Base-by-base conservation (phyloP, 2,797 vertebrate species). In the Microctenopoma lineatum region DNA sequence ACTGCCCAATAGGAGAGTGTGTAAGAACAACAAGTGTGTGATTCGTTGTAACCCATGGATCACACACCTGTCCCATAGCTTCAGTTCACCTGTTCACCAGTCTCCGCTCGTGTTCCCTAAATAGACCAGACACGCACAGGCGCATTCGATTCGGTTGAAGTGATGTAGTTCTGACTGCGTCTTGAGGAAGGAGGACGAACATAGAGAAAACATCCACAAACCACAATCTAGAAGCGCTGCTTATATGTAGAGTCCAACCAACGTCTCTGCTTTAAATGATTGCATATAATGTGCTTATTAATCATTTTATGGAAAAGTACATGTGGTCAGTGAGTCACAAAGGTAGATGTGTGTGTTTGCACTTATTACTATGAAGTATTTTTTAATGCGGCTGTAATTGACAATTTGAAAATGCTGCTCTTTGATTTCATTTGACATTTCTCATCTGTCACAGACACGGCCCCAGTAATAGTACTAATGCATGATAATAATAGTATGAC, bases 201-300 rank as follows among this genome's bases (percentile, higher is more conserved):
- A 83, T 54, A 38, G 44, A 18, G 52, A 65, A 46, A 59, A 5
- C 9, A 46, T 5, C 1, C 6, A 16, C 15, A 16, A 16, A 12
- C 62, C 57, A 62, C 61, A 65, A 32, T 57, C 39, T 11, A 44
- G 3, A 69, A 21, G 54, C n/a, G 5, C 36, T 26, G 27, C 41
- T 38, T 42, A 58, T 75, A 66, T 75, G 60, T 57, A 65, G 62
- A 83, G 53, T 27, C 66, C 61, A 75, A 51, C 65, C 50, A 66
- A 48, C 56, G 52, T 73, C 63, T 66, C 59, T 67, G 51, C 60
- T 57, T 52, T 32, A 62, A 63, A 25, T 59, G 62, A 81, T 68
- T 74, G 39, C 10, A 27, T 34, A 29, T 55, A 50, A 81, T 41
- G 42, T 42, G 32, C 63, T 70, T 78, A 83, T 75, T 73, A 71